Evolutionary conservation across 2,113 vertebrate genomes (phyloP), one percentile per base, ranked within the genome.

Genomic region (Anhinga rufa): DNA sequence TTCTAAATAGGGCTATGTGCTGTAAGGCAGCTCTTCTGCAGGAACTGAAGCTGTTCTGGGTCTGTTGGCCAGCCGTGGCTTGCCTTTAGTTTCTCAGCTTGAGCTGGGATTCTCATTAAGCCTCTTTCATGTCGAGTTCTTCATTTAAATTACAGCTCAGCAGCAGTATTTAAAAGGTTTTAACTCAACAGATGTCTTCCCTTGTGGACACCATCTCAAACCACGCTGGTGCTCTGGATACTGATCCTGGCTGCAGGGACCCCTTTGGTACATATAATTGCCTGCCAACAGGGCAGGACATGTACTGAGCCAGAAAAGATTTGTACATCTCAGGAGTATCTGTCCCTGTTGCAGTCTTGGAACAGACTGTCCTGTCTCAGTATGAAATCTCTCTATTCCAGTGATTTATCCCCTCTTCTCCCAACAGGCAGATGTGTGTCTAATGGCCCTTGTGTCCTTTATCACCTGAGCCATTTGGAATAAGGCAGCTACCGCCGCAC

Each of bases 91-190:
- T 92, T 78, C 83, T 81, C 91, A 95, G 78, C 85, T 93, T 88
- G 85, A 90, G 54, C 51, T 36, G 62, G 52, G 54, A 89, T 86
- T 94, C 82, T 86, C 75, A 95, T 88, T 86, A 90, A 92, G 55
- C 72, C 55, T 78, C 76, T 84, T 44, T 55, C 69, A 68, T 57
- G 22, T 38, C 32, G 44, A 62, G 51, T 71, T 93, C 54, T 86
- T 91, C 52, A 78, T n/a, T 90, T 93, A 90, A 93, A 83, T 86
- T 94, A 86, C 83, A 95, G 80, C 74, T 86, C 68, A 82, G 76
- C 42, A 84, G 80, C 4, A 1, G 32, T 82, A 55, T 84, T 95
- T 91, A 89, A 86, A 81, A 93, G 60, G 68, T n/a, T 86, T 97
- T 92, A 96, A 86, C 29, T 88, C 72, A 82, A 86, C 86, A 95